These are phyloP conservation scores for Ophioninae sp. DNA, from an alignment of 2,888 invertebrate species.

Conservation along the genomic window DNA sequence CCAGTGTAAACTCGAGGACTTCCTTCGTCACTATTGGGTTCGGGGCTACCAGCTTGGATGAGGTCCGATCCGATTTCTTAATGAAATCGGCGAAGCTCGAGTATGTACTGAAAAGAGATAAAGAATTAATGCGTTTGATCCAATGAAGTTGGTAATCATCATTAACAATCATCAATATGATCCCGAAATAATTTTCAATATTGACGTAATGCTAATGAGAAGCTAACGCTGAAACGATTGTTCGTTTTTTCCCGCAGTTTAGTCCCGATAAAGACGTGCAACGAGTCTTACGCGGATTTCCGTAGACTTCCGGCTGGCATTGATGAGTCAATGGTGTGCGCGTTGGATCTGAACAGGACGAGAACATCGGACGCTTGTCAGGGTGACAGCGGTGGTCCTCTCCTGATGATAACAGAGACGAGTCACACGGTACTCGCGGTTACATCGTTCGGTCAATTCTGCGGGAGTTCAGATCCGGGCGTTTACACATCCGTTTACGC, in stretches of 20 bases:
- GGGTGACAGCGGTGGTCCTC: conserved; percentile 77
- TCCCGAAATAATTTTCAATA: background rate
- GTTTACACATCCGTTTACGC: conserved; percentile 74
- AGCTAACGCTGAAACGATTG: background rate
- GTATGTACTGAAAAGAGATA: conserved; percentile 62
- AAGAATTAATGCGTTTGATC: background rate
- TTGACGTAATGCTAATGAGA: background rate
- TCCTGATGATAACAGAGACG: conserved; percentile 67
- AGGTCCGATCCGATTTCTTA: conserved; percentile 62
- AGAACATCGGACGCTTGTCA: conserved; percentile 72
- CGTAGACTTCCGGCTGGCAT: conserved; percentile 69
- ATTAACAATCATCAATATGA: background rate
- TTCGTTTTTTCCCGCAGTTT: conserved; percentile 62
- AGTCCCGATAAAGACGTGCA: conserved; percentile 67
- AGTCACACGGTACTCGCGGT: conserved; percentile 71
- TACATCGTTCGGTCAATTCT: conserved; percentile 74
- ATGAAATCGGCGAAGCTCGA: conserved; percentile 72
- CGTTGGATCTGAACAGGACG: conserved; percentile 68
- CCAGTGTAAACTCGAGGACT: conserved; percentile 52
- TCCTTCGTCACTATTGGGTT: conserved; percentile 74
- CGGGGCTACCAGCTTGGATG: conserved; percentile 69
- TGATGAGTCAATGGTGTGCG: conserved; percentile 73
- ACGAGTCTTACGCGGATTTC: conserved; percentile 62
- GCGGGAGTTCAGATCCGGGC: conserved; percentile 72
- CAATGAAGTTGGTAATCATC: background rate